A percentile compares a stretch with the other conserved stretches of the same genome.
phyloP scores from a whole-genome alignment of 2,113 vertebrate genomes.

The Emydura subglobosa region DNA sequence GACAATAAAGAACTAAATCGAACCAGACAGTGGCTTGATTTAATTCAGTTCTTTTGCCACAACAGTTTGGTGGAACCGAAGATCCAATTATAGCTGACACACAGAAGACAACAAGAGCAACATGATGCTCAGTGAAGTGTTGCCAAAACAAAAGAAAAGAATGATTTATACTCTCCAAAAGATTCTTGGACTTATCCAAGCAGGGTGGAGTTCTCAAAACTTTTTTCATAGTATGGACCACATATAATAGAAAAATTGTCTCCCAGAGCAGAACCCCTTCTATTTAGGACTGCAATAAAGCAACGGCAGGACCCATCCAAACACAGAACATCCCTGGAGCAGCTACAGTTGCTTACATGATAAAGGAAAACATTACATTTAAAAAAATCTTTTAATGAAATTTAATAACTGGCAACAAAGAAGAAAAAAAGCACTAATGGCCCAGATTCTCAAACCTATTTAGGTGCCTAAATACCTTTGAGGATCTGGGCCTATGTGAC shows the following conservation, averaged over 20 bases:
- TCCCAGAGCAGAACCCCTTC: neutral
- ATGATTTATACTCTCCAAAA: neutral
- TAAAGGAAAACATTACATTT: neutral
- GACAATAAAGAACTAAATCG: neutral
- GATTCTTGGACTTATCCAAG: neutral
- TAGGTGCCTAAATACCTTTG: neutral
- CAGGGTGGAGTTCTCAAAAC: neutral
- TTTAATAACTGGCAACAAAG: neutral
- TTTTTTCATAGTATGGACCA: neutral
- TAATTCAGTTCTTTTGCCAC: neutral
- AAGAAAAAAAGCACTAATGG: neutral
- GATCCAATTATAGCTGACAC: neutral
- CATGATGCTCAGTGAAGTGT: neutral
- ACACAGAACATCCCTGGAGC: neutral
- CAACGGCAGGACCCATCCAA: neutral
- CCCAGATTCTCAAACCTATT: neutral
- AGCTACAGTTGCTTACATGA: fast-evolving
- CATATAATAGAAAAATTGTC: neutral
- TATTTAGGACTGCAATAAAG: neutral
- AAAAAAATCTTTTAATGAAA: neutral
- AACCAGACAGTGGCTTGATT: neutral
- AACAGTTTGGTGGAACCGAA: neutral
- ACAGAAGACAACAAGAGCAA: neutral
- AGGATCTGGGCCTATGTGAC: neutral
- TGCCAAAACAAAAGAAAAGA: neutral